These are phyloP conservation scores for Zoroaster sp. DNA, from an alignment of 53 echinoderm and acorn worm species.

Conservation along the genomic window DNA sequence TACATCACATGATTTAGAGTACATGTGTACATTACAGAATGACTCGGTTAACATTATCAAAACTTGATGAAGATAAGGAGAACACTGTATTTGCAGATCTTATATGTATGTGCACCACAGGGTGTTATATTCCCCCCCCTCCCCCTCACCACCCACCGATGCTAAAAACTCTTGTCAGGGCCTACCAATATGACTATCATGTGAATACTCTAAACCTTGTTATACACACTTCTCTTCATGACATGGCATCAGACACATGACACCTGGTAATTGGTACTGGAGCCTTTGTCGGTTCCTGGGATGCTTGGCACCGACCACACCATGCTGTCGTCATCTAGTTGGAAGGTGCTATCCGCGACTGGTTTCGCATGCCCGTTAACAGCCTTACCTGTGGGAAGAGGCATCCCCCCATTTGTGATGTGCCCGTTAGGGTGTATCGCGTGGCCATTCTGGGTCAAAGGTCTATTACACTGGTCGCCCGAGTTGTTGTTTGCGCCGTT, in stretches of 20 bases:
- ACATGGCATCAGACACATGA: conserved; percentile 19
- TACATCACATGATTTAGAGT: no score
- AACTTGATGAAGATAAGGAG: no score
- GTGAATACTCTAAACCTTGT: background rate
- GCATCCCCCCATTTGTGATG: background rate
- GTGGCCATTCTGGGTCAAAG: conserved; percentile 62
- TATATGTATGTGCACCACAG: no score
- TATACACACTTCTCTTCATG: background rate
- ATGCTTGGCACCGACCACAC: conserved; percentile 7
- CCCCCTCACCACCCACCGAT: no score
- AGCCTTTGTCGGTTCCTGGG: background rate
- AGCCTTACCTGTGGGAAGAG: background rate
- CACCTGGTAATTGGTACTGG: conserved; percentile 33
- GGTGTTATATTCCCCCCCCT: no score
- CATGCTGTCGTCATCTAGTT: conserved; percentile 18
- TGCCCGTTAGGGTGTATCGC: conserved; percentile 1
- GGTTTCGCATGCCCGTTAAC: background rate
- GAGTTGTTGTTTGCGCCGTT: conserved; percentile 63
- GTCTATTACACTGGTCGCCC: conserved; percentile 25
- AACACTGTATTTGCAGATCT: no score
- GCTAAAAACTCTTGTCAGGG: no score
- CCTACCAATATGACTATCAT: no score
- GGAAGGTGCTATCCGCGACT: background rate
- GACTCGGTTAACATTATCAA: no score
- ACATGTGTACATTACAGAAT: no score